phyloP scores from a whole-genome alignment of 2,797 vertebrate genomes.

The Gobionotothen gibberifrons region DNA sequence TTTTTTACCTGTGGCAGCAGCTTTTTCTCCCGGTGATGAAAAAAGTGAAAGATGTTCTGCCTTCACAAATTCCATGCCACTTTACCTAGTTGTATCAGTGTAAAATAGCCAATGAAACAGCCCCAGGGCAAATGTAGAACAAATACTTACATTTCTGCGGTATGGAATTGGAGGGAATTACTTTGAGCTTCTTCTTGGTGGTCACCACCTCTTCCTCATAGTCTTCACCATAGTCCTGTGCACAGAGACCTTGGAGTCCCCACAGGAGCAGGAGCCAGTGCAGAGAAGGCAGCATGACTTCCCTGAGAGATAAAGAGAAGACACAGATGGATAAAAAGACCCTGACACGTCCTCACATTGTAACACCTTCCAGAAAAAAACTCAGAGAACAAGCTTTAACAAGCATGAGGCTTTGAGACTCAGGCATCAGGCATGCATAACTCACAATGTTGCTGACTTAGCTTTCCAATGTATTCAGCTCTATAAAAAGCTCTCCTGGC shows the following conservation, averaged over 20 bases:
- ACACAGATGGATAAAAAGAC: slow-evolving; percentile 18
- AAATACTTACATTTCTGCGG: slow-evolving; percentile 84
- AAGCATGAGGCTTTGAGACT: slow-evolving; percentile 38
- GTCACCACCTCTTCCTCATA: slow-evolving; percentile 69
- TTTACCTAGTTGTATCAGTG: slow-evolving; percentile 3
- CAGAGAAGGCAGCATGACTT: slow-evolving; percentile 72
- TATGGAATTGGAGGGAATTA: slow-evolving; percentile 74
- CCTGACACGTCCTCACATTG: slow-evolving; percentile 17
- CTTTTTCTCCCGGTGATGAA: slow-evolving; percentile 1
- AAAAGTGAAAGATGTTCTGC: slow-evolving; percentile 30
- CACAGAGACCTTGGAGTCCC: slow-evolving; percentile 78
- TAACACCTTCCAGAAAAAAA: slow-evolving; percentile 14
- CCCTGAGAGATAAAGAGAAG: slow-evolving; percentile 35
- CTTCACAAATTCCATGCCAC: slow-evolving; percentile 27
- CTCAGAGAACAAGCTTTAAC: slow-evolving; percentile 65
- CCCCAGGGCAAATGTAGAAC: background rate
- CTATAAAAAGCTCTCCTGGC: slow-evolving; percentile 15
- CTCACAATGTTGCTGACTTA: slow-evolving; percentile 68
- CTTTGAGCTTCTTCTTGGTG: slow-evolving; percentile 77
- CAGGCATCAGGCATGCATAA: slow-evolving; percentile 54
- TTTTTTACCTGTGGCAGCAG: slow-evolving; percentile 35
- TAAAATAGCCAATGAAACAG: background rate
- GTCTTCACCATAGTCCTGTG: slow-evolving; percentile 85
- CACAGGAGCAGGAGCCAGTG: slow-evolving; percentile 85
- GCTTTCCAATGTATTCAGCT: slow-evolving; percentile 40